Base-by-base conservation (phyloP, 1,140 invertebrate genomes). In the Drosophila funebris region DNA sequence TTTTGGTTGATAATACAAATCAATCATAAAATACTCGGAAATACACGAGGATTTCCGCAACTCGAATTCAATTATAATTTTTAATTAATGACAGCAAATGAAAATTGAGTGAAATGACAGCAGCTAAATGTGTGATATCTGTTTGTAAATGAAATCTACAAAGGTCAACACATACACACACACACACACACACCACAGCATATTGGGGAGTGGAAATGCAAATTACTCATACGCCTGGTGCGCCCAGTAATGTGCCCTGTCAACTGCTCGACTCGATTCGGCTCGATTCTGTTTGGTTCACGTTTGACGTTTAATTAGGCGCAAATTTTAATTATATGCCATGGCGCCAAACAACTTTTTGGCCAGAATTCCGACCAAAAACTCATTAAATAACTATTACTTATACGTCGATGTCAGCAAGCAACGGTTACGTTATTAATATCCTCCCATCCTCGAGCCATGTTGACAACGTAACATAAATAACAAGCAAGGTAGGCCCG, bases 361-460 rank as follows among this genome's bases (percentile, higher is more conserved):
- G 72, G 81, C 76, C 50, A 76, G 33, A 37, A 62, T 53, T 16
- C 41, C 53, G 37, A 68, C 63, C 66, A 68, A 75, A 79, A 76
- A 77, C 68, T 85, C 81, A 85, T 85, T 85, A 85, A 85, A 85
- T 78, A 85, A 84, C 79, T 85, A 85, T 85, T 87, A 81, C 77
- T 78, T 73, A 78, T 73, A 57, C 53, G 63, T 31, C 66, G 60
- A 61, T 87, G 77, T 78, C 77, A 78, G 57, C 52, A 33, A 44
- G 61, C 68, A 70, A 74, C 68, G 56, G 76, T 75, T 75, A 78
- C 75, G 56, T 63, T 78, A 81, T 85, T 81, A 81, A 85, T 87
- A 75, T 85, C 52, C n/a, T n/a, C 6, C 9, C 7, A 0, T 16
- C 14, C 31, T 7, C 16, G 3, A 52, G 13, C 9, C 2, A 18